Evolutionary conservation across 2,113 vertebrate genomes (phyloP).

Genomic region (Callipepla squamata): DNA sequence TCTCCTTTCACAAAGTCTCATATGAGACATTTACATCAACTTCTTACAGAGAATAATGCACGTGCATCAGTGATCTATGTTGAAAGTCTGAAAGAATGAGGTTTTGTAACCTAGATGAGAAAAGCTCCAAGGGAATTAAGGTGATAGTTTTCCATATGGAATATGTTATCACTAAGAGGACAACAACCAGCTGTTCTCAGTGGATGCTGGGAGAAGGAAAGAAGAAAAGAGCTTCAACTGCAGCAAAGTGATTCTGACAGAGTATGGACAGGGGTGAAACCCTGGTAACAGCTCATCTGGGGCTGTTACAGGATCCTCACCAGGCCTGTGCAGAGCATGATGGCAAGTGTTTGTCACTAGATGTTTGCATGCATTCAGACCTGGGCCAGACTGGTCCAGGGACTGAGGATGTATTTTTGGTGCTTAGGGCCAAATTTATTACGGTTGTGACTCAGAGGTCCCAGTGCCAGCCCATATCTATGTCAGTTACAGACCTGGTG

Average conservation of each 20-base stretch:
- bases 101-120: not conserved
- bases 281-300: not conserved
- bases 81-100: not conserved
- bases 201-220: not conserved
- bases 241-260: not conserved
- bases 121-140: not conserved
- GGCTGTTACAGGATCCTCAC: not conserved
- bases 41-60: not conserved
- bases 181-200: not conserved
- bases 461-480: not conserved
- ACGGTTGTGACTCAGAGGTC: not conserved
- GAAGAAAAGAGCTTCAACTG: not conserved
- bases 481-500: not conserved
- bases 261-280: rapidly evolving
- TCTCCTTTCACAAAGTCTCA: not conserved
- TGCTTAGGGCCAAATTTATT: not conserved
- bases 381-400: not conserved
- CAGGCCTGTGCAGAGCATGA: not conserved
- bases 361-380: not conserved
- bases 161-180: not conserved
- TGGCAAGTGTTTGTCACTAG: not conserved
- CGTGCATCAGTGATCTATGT: rapidly evolving
- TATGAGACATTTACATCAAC: not conserved
- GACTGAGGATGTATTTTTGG: not conserved
- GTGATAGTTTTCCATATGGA: not conserved